A percentile compares a stretch with the other conserved stretches of the same genome.
These are phyloP conservation scores for Fragum sueziense DNA, from an alignment of 2,888 invertebrate species.

Conservation along the genomic window DNA sequence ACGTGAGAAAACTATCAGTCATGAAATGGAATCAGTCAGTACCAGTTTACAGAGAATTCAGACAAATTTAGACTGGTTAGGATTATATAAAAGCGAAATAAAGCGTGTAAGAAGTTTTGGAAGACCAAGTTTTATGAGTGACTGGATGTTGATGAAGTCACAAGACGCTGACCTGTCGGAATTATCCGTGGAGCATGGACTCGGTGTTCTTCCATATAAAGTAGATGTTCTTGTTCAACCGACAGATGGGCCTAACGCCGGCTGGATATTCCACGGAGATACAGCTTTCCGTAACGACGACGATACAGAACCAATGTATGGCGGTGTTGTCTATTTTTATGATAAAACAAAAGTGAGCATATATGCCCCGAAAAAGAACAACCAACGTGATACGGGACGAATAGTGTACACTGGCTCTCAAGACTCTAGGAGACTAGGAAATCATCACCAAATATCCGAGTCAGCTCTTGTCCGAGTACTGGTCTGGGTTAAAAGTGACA, in stretches of 20 bases:
- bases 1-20: not conserved
- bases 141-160: slow-evolving; percentile 40
- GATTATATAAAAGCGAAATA: not conserved
- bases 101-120: not conserved
- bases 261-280: slow-evolving; percentile 40
- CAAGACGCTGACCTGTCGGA: slow-evolving; percentile 18
- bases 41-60: not conserved
- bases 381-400: slow-evolving; percentile 14
- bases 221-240: slow-evolving; percentile 50
- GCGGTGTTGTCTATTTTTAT: slow-evolving; percentile 49
- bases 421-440: slow-evolving; percentile 12
- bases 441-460: slow-evolving; percentile 23
- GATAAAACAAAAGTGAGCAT: slow-evolving; percentile 35
- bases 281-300: slow-evolving; percentile 29
- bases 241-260: slow-evolving; percentile 27
- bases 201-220: slow-evolving; percentile 32
- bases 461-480: slow-evolving; percentile 34
- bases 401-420: slow-evolving; percentile 35
- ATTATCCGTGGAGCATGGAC: slow-evolving; percentile 21
- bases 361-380: slow-evolving; percentile 32
- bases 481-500: slow-evolving; percentile 31
- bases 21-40: not conserved
- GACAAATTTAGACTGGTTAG: not conserved
- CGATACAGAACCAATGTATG: not conserved
- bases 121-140: slow-evolving; percentile 41